Percentiles rank a stretch among this genome's conserved stretches.
Conservation (phyloP, 1,140 invertebrate species). For the Aporrectodea caliginosa region DNA sequence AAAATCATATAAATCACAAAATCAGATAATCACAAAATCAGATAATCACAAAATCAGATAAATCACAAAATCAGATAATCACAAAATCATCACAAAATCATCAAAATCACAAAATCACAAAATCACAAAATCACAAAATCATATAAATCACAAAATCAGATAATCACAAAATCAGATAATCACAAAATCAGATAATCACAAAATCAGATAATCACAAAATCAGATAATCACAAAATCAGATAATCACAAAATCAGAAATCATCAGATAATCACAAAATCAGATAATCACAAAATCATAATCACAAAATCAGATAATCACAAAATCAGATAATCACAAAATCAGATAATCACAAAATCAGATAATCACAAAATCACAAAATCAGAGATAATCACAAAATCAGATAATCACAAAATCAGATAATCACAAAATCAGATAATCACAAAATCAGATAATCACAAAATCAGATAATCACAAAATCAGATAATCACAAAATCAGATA, state of each 20-base stretch:
- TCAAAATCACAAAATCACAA: too few species aligned
- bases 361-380: background rate
- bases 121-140: too few species aligned
- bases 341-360: background rate
- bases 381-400: too few species aligned
- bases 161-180: background rate
- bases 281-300: background rate
- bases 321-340: background rate
- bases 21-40: background rate
- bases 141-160: background rate
- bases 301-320: background rate
- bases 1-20: background rate
- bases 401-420: too few species aligned
- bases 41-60: background rate
- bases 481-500: too few species aligned
- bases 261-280: background rate
- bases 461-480: too few species aligned
- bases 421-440: too few species aligned
- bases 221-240: background rate
- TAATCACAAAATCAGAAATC: background rate
- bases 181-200: background rate
- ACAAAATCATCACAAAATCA: background rate
- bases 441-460: too few species aligned
- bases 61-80: background rate
- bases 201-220: background rate